These are phyloP conservation scores for Pionites leucogaster DNA, from an alignment of 2,113 vertebrate genomes.

Conservation along the genomic window DNA sequence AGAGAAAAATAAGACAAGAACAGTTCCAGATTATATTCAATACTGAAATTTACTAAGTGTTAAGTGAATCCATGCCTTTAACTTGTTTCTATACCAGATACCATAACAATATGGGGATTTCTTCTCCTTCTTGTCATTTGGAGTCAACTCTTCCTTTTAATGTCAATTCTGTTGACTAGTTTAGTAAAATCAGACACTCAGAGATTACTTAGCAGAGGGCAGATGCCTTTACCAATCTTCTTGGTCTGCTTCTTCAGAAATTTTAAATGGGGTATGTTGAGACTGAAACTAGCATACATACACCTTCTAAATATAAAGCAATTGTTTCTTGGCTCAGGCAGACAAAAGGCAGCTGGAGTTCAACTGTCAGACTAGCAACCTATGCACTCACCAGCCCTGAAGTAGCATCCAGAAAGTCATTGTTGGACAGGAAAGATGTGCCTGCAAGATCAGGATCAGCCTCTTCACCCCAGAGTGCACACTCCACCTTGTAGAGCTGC, in stretches of 20 bases:
- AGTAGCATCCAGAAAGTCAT: neutral
- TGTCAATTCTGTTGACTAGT: neutral
- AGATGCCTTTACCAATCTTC: neutral
- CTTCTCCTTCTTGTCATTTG: neutral
- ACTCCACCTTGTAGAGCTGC: neutral
- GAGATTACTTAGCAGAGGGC: neutral
- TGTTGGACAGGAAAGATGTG: neutral
- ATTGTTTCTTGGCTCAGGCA: neutral
- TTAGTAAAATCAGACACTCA: neutral
- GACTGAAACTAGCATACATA: neutral
- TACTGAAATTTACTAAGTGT: neutral
- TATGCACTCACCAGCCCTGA: no score
- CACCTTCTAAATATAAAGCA: neutral
- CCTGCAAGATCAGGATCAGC: neutral
- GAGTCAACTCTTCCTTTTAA: neutral
- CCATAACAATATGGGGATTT: neutral
- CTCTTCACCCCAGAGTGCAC: accelerated
- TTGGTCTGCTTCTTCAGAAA: neutral
- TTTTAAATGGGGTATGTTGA: neutral
- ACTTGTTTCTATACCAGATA: neutral
- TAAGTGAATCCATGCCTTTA: neutral
- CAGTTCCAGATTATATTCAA: neutral
- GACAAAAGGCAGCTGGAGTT: neutral
- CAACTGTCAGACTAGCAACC: neutral
- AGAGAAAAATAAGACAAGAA: neutral